A percentile compares a stretch with the other conserved stretches of the same genome.
phyloP scores from a whole-genome alignment of 2,797 vertebrate genomes.

The Vireo griseus region DNA sequence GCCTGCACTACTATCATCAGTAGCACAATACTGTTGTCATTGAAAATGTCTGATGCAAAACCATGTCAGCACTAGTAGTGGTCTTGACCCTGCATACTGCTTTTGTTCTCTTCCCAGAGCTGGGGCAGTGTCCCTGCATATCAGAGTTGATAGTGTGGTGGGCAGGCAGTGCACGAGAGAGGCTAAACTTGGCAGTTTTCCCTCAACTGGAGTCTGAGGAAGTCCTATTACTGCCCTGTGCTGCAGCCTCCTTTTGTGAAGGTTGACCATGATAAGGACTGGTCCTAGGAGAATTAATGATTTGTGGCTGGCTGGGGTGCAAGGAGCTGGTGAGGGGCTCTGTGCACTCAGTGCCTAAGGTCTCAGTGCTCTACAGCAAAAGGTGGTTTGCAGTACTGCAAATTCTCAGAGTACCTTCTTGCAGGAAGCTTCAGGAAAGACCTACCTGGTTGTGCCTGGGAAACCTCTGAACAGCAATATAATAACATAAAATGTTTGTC shows the following conservation, averaged over 20 bases:
- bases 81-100: neutral
- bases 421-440: neutral
- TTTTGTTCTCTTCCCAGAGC: neutral
- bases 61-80: neutral
- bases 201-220: neutral
- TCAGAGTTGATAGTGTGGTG: neutral
- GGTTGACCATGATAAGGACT: neutral
- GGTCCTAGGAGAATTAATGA: neutral
- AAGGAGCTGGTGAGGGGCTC: neutral
- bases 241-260: neutral
- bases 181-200: neutral
- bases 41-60: neutral
- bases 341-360: neutral
- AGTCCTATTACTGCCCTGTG: neutral
- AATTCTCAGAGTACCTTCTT: neutral
- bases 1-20: neutral
- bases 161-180: neutral
- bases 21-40: neutral
- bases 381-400: neutral
- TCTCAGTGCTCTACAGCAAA: neutral
- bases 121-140: neutral
- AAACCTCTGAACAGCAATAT: neutral
- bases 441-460: rapidly evolving
- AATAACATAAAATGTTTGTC: neutral
- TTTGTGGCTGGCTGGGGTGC: neutral